Conservation (phyloP, 2,888 invertebrate genomes). For the Amphipoea oculea region DNA sequence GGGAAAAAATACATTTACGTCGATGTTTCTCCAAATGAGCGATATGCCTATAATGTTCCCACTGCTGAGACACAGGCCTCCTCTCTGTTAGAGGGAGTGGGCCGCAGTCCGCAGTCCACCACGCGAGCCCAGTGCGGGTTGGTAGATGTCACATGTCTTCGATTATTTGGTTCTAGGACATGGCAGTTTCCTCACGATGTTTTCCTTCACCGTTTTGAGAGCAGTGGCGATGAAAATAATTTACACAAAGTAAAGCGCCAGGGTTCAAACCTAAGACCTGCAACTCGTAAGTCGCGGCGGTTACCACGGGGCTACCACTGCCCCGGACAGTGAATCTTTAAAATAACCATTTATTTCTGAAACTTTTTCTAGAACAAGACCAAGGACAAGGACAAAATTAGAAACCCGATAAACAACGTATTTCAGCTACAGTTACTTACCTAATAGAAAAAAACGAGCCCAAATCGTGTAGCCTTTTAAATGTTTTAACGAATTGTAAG, state of each 20-base stretch:
- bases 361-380: not conserved
- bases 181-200: no score
- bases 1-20: no score
- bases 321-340: not conserved
- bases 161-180: no score
- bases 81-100: not conserved
- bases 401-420: not conserved
- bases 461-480: not conserved
- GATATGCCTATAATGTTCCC: not conserved
- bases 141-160: not conserved
- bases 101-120: not conserved
- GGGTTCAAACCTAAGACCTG: not conserved
- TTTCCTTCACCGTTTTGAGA: not conserved
- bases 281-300: no score
- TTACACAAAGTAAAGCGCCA: not conserved
- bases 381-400: not conserved
- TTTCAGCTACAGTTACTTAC: not conserved
- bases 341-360: not conserved
- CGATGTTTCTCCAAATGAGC: no score
- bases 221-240: not conserved
- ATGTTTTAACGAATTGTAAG: no score
- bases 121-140: not conserved
- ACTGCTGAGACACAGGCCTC: not conserved
- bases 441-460: not conserved
- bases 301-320: not conserved